phyloP scores from a whole-genome alignment of 2,888 invertebrate species.

The Phania funesta region DNA sequence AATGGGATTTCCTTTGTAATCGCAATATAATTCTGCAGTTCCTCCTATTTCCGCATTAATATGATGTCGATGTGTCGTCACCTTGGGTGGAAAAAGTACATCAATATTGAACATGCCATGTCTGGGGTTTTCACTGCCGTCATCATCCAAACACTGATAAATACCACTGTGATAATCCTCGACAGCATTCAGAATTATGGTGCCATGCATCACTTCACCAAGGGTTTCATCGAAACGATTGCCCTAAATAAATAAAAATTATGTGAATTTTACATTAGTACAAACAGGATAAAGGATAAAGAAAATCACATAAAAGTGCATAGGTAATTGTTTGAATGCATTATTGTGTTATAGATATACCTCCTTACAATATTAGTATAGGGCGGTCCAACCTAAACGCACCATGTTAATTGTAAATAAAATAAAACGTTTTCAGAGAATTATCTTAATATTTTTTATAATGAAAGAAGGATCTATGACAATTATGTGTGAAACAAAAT shows the following conservation, averaged over 20 bases:
- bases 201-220: constrained; percentile 69
- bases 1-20: constrained; percentile 77
- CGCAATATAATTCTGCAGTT: constrained; percentile 76
- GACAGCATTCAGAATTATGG: constrained; percentile 73
- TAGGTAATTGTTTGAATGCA: too few species aligned
- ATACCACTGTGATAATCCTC: constrained; percentile 75
- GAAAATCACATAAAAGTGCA: too few species aligned
- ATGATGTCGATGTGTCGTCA: constrained; percentile 77
- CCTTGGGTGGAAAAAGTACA: constrained; percentile 76
- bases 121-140: constrained; percentile 73
- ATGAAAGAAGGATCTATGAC: too few species aligned
- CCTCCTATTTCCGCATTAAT: constrained; percentile 74
- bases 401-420: too few species aligned
- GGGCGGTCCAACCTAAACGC: too few species aligned
- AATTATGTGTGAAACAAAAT: too few species aligned
- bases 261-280: too few species aligned
- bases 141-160: constrained; percentile 78
- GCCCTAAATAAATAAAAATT: constrained; percentile 70
- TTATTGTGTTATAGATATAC: too few species aligned
- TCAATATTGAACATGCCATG: constrained; percentile 76
- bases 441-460: too few species aligned
- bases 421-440: too few species aligned
- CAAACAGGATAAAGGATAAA: too few species aligned
- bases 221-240: constrained; percentile 70
- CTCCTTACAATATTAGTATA: too few species aligned